phyloP scores from a whole-genome alignment of 2,888 invertebrate genomes.

The Cryptus viduatorius region DNA sequence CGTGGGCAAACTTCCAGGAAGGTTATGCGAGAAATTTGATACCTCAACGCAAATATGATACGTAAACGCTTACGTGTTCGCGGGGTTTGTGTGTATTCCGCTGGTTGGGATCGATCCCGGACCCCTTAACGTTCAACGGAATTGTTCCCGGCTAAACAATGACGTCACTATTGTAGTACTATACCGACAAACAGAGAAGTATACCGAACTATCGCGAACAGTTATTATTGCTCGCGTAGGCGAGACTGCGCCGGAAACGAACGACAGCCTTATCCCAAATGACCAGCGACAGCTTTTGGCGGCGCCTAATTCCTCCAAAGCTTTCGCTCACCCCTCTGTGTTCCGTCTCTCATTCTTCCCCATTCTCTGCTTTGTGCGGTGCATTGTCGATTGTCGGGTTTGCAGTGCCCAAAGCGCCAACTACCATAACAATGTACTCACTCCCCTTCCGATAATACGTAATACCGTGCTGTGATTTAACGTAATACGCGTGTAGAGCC shows the following conservation, averaged over 20 bases:
- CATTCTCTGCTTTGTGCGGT: conserved; percentile 20
- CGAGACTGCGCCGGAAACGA: conserved; percentile 57
- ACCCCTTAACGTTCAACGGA: conserved; percentile 53
- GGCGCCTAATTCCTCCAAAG: conserved; percentile 67
- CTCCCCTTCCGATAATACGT: conserved; percentile 52
- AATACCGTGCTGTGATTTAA: conserved; percentile 61
- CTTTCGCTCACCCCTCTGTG: conserved; percentile 45
- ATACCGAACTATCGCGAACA: conserved; percentile 11
- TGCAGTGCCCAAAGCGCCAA: conserved; percentile 42
- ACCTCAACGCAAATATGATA: conserved; percentile 65
- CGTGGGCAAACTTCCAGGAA: conserved; percentile 67
- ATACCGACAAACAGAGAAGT: conserved; percentile 9
- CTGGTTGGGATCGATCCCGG: conserved; percentile 67
- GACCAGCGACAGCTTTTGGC: conserved; percentile 69
- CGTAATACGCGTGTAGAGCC: conserved; percentile 60
- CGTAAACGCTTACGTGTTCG: background rate
- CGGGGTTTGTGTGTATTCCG: conserved; percentile 9
- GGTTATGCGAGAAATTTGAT: conserved; percentile 66
- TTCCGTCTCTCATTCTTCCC: conserved; percentile 33
- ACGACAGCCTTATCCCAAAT: conserved; percentile 70
- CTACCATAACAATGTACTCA: conserved; percentile 44
- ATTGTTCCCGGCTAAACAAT: conserved; percentile 66
- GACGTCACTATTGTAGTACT: conserved; percentile 43
- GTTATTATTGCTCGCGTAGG: conserved; percentile 34
- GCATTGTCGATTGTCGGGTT: conserved; percentile 57